A percentile compares a stretch with the other conserved stretches of the same genome.
These are phyloP conservation scores for Arenaria interpres DNA, from an alignment of 2,113 vertebrate species.

Conservation along the genomic window DNA sequence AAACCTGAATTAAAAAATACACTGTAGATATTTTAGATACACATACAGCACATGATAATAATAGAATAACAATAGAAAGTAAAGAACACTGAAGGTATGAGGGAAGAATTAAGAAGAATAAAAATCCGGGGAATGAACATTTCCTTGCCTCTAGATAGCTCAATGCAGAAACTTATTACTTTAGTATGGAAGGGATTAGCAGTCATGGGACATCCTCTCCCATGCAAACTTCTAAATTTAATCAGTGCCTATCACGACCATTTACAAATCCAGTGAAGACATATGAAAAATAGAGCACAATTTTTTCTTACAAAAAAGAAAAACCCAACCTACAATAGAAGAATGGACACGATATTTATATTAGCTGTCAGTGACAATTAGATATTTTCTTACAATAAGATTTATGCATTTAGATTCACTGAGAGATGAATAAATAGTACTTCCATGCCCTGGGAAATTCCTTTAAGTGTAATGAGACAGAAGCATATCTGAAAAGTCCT, in stretches of 20 bases:
- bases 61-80: not conserved
- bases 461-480: not conserved
- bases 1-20: not conserved
- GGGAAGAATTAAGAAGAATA: not conserved
- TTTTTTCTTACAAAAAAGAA: not conserved
- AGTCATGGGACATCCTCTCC: not conserved
- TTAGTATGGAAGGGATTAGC: not conserved
- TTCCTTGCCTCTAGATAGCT: not conserved
- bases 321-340: not conserved
- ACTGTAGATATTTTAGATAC: not conserved
- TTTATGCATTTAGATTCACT: not conserved
- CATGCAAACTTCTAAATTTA: not conserved
- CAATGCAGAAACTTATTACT: not conserved
- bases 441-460: not conserved
- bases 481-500: not conserved
- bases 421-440: not conserved
- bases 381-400: not conserved
- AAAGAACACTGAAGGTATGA: not conserved
- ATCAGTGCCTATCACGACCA: not conserved
- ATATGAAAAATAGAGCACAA: not conserved
- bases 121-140: not conserved
- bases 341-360: not conserved
- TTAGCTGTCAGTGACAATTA: not conserved
- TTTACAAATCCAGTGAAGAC: not conserved
- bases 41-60: not conserved